These are phyloP conservation scores for Scopus umbretta DNA, from an alignment of 2,113 vertebrate genomes.

Conservation along the genomic window DNA sequence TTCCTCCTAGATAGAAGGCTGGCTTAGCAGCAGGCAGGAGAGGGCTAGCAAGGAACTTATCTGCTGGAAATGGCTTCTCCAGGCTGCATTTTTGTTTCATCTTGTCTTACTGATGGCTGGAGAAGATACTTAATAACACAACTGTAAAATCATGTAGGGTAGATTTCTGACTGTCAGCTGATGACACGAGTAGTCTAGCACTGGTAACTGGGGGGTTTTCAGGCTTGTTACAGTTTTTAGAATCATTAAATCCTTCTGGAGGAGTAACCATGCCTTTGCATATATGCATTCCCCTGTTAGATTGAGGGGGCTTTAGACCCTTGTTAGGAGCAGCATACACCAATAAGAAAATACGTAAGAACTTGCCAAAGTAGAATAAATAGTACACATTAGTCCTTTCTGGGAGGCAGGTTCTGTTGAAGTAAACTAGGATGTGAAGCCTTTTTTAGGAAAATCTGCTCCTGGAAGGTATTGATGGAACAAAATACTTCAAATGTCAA, in stretches of 20 bases:
- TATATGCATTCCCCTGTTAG: neutral
- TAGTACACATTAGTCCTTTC: neutral
- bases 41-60: slow-evolving; percentile 12
- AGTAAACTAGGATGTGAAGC: neutral
- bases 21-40: neutral
- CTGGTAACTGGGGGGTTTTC: neutral
- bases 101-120: neutral
- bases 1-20: slow-evolving; percentile 71
- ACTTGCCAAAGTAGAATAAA: neutral
- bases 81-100: neutral
- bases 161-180: neutral
- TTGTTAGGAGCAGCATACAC: neutral
- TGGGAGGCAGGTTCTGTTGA: neutral
- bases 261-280: neutral
- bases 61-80: slow-evolving; percentile 34
- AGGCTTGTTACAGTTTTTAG: neutral
- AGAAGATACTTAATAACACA: neutral
- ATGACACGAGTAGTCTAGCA: neutral
- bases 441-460: neutral
- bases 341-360: neutral
- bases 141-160: neutral
- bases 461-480: neutral
- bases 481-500: neutral
- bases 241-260: neutral
- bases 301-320: neutral